A percentile compares a stretch with the other conserved stretches of the same genome.
Evolutionary conservation across 1,140 invertebrate species (phyloP).

Genomic region (Magallana gigas): DNA sequence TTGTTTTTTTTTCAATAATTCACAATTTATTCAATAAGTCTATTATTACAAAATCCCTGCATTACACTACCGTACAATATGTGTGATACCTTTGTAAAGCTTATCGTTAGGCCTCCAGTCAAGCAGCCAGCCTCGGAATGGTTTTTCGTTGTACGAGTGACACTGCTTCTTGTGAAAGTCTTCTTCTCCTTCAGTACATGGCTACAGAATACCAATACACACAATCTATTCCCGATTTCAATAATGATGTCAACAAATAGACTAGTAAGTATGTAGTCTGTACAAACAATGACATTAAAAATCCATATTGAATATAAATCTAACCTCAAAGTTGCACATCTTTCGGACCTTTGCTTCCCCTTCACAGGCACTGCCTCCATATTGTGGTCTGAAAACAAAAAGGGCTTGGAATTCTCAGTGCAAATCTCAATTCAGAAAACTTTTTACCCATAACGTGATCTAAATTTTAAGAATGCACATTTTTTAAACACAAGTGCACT

Average conservation of each 20-base stretch:
- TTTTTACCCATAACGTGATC: too few relatives aligned
- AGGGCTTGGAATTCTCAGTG: not conserved
- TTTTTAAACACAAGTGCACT: too few relatives aligned
- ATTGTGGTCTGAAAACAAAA: slow-evolving; percentile 77
- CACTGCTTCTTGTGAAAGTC: slow-evolving; percentile 93
- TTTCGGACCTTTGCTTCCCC: slow-evolving; percentile 88
- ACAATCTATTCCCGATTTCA: not conserved
- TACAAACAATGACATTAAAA: too few relatives aligned
- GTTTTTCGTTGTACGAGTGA: slow-evolving; percentile 86
- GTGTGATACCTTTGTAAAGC: slow-evolving; percentile 63
- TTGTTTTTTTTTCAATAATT: too few relatives aligned
- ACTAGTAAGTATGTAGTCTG: too few relatives aligned
- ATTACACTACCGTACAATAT: not conserved
- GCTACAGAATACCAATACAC: slow-evolving; percentile 74
- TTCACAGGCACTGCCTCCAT: slow-evolving; percentile 86
- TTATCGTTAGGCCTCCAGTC: slow-evolving; percentile 73
- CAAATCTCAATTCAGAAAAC: not conserved
- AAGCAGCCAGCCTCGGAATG: slow-evolving; percentile 79
- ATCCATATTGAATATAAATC: not conserved
- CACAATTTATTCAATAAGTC: too few relatives aligned
- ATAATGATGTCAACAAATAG: too few relatives aligned
- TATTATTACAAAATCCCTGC: not conserved
- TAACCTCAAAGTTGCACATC: slow-evolving; percentile 80
- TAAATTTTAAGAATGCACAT: too few relatives aligned
- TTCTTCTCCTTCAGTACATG: slow-evolving; percentile 83